Evolutionary conservation across 1,140 invertebrate genomes (phyloP), one percentile per base, ranked within the genome.

Genomic region (Elymnias hypermnestra): DNA sequence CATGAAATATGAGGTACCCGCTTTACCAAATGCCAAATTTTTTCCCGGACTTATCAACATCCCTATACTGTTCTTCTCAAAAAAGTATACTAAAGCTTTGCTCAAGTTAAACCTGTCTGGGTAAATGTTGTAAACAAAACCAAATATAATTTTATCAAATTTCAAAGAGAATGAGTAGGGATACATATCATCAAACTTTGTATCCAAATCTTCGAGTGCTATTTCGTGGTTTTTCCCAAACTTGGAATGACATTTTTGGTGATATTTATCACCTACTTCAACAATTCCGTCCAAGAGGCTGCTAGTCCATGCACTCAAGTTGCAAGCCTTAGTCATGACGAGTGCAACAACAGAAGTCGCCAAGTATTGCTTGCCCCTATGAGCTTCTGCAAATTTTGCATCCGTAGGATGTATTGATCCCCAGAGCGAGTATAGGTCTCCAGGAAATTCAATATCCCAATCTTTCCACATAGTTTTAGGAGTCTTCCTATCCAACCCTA

Each of bases 401-500:
- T 88, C 87, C 28, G 82, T 61, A 1, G 89, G 89, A 78, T 90
- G 87, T 8, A 90, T 48, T 13, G 85, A 87, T 2, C 89, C 89
- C 83, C 88, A 88, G 0, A 91, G 57, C 0, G 89, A 90, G 69
- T 84, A 91, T 2, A 91, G 57, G 37, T 90, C 88, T 0, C 87
- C 86, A n/a, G 86, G 82, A 53, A 90, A 90, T 68, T 91, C 90
- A 1, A 90, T 85, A 53, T 90, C 88, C 87, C 88, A 91, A 42
- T 89, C 85, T 57, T 89, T 88, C 82, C 89, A 76, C 67, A 79
- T 65, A 1, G 86, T 81, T 12, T 75, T 64, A 0, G 86, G 75
- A 23, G 81, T 71, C 38, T 76, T 77, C 43, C 88, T 73, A 12
- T 83, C 75, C 8, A 85, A 70, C 9, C 87, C 87, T 2, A 86